Conservation (phyloP, 2,888 invertebrate species). For the Synergus laeviventris region DNA sequence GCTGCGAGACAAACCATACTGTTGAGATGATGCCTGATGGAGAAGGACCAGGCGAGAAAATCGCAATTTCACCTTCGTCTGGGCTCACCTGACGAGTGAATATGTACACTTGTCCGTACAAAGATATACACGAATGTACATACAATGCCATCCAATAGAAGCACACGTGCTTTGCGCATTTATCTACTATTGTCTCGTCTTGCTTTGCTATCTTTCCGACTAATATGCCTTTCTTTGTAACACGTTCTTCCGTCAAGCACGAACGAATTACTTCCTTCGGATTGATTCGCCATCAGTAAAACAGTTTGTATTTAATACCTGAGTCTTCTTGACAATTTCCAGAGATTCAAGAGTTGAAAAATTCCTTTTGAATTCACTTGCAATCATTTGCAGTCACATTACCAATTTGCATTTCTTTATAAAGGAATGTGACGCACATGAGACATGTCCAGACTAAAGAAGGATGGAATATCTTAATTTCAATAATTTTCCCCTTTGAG, state of each 20-base stretch:
- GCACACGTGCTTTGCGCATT: constrained; percentile 1
- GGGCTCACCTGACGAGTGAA: not conserved
- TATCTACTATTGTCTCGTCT: constrained; percentile 25
- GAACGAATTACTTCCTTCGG: constrained; percentile 26
- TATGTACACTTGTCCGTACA: constrained; percentile 21
- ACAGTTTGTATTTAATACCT: no score
- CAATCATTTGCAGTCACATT: not conserved
- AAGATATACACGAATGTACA: constrained; percentile 24
- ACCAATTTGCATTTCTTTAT: not conserved
- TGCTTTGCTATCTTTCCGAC: not conserved
- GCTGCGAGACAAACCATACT: not conserved
- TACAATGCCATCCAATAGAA: constrained; percentile 16
- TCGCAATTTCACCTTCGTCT: constrained; percentile 24
- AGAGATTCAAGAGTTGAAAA: no score
- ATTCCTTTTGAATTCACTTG: not conserved
- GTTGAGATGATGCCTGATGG: not conserved
- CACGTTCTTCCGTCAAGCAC: constrained; percentile 2
- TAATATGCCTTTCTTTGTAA: not conserved
- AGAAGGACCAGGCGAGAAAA: not conserved
- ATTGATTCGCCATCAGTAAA: no score
- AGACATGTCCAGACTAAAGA: constrained; percentile 2
- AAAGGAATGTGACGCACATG: constrained; percentile 10
- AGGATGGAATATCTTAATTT: constrained; percentile 11
- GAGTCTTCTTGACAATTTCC: no score
- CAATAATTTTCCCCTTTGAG: constrained; percentile 2